Conservation (phyloP, 2,797 vertebrate species). For the Paguma larvata region DNA sequence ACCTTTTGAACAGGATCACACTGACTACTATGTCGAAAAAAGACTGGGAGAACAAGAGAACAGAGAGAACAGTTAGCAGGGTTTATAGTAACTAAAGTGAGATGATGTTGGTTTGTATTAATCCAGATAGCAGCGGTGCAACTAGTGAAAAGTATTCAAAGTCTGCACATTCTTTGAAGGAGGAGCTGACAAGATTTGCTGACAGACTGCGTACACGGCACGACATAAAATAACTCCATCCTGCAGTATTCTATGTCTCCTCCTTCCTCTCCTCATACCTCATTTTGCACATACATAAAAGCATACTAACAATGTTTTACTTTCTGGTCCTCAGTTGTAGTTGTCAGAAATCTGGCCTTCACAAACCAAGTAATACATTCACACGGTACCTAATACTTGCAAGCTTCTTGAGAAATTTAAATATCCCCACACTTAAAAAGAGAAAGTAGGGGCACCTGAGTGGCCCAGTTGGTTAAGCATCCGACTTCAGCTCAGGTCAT, state of each 20-base stretch:
- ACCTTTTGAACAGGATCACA: constrained; percentile 10
- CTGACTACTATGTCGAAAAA: neutral
- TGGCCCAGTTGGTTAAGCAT: too few species aligned
- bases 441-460: neutral
- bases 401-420: constrained; percentile 15
- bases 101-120: neutral
- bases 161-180: neutral
- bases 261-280: constrained; percentile 40
- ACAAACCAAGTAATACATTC: constrained; percentile 28
- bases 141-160: neutral
- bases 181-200: neutral
- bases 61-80: neutral
- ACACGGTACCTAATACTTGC: neutral
- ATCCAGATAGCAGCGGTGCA: neutral
- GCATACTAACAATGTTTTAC: neutral
- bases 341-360: constrained; percentile 40
- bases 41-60: neutral
- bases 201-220: neutral
- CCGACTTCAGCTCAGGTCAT: too few species aligned
- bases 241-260: neutral
- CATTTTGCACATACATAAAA: constrained; percentile 39
- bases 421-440: constrained; percentile 29
- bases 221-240: neutral
- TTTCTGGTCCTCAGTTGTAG: neutral
- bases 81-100: neutral